Conservation (phyloP, 1,140 invertebrate species). For the Ceratina calcarata region DNA sequence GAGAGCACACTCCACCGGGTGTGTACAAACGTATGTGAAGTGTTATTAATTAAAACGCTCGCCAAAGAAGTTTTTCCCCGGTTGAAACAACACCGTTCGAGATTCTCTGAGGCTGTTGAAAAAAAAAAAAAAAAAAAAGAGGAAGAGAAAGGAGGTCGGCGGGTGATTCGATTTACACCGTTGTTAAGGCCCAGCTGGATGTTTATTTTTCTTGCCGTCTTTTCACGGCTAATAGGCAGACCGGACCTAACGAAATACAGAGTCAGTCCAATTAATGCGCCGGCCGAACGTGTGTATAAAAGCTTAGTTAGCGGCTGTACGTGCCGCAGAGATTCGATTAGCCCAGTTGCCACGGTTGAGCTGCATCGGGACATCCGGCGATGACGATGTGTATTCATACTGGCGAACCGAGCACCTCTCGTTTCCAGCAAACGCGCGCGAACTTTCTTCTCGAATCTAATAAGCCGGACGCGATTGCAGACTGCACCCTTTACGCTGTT, state of each 20-base stretch:
- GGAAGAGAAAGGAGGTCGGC: no score
- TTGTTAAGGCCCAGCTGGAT: background rate
- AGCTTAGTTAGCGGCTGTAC: constrained; percentile 61
- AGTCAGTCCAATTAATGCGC: constrained; percentile 54
- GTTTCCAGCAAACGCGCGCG: constrained; percentile 24
- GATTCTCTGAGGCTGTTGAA: no score
- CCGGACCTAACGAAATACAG: constrained; percentile 49
- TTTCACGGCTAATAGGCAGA: background rate
- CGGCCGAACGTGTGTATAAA: constrained; percentile 55
- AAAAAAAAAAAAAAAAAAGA: background rate
- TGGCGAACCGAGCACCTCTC: background rate
- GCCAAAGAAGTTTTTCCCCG: background rate
- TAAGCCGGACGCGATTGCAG: constrained; percentile 11
- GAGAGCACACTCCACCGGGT: background rate
- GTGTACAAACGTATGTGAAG: background rate
- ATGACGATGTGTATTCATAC: constrained; percentile 52
- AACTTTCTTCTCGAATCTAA: constrained; percentile 44
- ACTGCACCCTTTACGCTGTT: background rate
- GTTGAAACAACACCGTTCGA: no score
- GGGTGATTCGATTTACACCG: background rate
- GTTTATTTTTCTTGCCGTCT: background rate
- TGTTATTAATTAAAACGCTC: background rate
- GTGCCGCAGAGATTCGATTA: constrained; percentile 59
- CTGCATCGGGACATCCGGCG: constrained; percentile 48
- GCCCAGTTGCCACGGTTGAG: constrained; percentile 58